Evolutionary conservation across 2,888 invertebrate species (phyloP), one percentile per base, ranked within the genome.

Genomic region (Acronicta alni): DNA sequence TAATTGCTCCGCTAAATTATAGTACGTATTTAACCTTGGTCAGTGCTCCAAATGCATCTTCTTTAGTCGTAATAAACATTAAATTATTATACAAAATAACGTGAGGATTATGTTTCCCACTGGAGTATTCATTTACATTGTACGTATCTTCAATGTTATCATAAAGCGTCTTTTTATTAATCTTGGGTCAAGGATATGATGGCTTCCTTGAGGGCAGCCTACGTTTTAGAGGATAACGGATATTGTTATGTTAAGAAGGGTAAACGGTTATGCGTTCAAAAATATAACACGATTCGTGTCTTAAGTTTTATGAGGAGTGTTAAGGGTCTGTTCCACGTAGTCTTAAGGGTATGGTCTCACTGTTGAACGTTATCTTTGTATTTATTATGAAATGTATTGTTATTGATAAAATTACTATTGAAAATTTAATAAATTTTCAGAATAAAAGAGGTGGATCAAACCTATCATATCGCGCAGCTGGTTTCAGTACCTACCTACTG

Each of bases 201-300:
- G 57, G 57, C 60, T 57, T 75, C 57, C 66, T 73, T 45, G 57
- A 67, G 70, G 60, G 62, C 48, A 64, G 42, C 54, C 57, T 57
- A 74, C 48, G 53, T 61, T 67, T 61, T 38, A 51, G 56, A 74
- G 67, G 54, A 70, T 67, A 66, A 71, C 67, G 58, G 65, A 63
- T 57, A 66, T 74, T 70, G 65, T 74, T 77, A 74, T 74, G 71
- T 61, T 74, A 77, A 75, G 57, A 45, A 66, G 77, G 67, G 71
- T 74, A 66, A 77, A 77, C 46, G 54, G 59, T 74, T 77, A 71
- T 62, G 63, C 57, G 37, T 71, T 64, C 46, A 65, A 70, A 70
- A 70, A 77, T 77, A 54, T 57, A 65, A 67, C 41, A 47, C 52
- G 64, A 63, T 41, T 66, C 38, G 26, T 52, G 30, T 59, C 55